Evolutionary conservation across 35 echinoderm and acorn worm genomes (phyloP).

Genomic region (Chiridota heheva): DNA sequence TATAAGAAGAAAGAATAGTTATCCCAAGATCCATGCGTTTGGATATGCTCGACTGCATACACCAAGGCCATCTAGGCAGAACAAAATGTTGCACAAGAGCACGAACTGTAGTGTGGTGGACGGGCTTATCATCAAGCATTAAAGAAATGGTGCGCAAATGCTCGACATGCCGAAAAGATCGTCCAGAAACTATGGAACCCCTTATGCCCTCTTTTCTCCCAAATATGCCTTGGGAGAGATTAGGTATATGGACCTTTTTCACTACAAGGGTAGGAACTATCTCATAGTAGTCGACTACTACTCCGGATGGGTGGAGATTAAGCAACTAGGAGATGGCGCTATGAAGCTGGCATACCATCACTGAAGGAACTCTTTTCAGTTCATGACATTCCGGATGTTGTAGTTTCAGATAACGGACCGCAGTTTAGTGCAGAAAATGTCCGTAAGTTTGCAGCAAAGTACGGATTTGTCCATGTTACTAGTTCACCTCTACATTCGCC

Average conservation of each 20-base stretch:
- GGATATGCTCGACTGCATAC: slow-evolving; percentile 17
- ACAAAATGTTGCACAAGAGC: slow-evolving; percentile 39
- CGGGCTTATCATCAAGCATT: slow-evolving; percentile 19
- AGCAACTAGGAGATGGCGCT: neutral
- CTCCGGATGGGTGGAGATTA: slow-evolving; percentile 12
- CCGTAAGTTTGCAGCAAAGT: slow-evolving; percentile 6
- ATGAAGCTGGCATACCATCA: neutral
- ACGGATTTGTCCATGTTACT: slow-evolving; percentile 16
- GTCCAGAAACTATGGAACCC: slow-evolving; percentile 12
- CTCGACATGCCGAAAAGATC: neutral
- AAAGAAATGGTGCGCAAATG: slow-evolving; percentile 18
- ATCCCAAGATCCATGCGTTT: slow-evolving; percentile 15
- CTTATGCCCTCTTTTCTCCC: slow-evolving; percentile 22
- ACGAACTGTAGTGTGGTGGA: slow-evolving; percentile 23
- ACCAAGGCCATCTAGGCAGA: slow-evolving; percentile 46
- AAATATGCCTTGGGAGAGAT: slow-evolving; percentile 9
- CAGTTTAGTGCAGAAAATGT: slow-evolving; percentile 34
- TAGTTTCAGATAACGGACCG: slow-evolving; percentile 49
- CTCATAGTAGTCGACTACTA: slow-evolving; percentile 32
- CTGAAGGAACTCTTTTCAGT: slow-evolving; percentile 33
- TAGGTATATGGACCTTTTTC: slow-evolving; percentile 1
- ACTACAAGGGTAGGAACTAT: neutral
- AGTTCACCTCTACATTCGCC: slow-evolving; percentile 10
- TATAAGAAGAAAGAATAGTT: too few relatives aligned
- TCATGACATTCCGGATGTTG: slow-evolving; percentile 36